phyloP scores from a whole-genome alignment of 2,888 invertebrate species.

The Prostheceraeus crozeri region DNA sequence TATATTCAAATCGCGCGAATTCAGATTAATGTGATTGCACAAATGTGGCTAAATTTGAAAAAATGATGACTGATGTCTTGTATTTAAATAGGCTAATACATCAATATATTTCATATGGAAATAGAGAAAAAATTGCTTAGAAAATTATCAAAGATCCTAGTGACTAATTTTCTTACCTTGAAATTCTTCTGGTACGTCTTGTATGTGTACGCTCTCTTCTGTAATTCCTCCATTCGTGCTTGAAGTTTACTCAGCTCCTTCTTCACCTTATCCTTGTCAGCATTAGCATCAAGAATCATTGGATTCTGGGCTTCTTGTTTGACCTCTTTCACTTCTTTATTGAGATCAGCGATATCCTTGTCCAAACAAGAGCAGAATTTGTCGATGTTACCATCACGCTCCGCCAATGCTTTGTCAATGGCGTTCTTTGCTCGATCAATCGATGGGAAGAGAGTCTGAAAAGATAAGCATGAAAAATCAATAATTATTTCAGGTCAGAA shows the following conservation, averaged over 20 bases:
- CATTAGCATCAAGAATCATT: conserved; percentile 67
- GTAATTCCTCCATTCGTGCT: conserved; percentile 64
- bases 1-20: too few relatives aligned
- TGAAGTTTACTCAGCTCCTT: conserved; percentile 64
- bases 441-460: conserved; percentile 53
- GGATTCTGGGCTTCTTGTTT: conserved; percentile 65
- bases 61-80: too few relatives aligned
- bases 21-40: too few relatives aligned
- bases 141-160: too few relatives aligned
- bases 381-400: conserved; percentile 65
- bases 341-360: conserved; percentile 69
- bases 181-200: conserved; percentile 76
- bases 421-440: conserved; percentile 62
- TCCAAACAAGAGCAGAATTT: conserved; percentile 68
- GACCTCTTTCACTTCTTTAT: conserved; percentile 67
- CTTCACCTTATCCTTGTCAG: conserved; percentile 65
- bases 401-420: conserved; percentile 67
- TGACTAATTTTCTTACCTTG: too few relatives aligned
- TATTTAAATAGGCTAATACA: too few relatives aligned
- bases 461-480: conserved; percentile 24
- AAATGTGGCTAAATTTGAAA: too few relatives aligned
- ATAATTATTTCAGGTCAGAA: too few relatives aligned
- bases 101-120: too few relatives aligned
- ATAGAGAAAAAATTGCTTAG: too few relatives aligned
- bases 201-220: conserved; percentile 67